Conservation (phyloP, 2,113 vertebrate species). For the Sterna hirundo region DNA sequence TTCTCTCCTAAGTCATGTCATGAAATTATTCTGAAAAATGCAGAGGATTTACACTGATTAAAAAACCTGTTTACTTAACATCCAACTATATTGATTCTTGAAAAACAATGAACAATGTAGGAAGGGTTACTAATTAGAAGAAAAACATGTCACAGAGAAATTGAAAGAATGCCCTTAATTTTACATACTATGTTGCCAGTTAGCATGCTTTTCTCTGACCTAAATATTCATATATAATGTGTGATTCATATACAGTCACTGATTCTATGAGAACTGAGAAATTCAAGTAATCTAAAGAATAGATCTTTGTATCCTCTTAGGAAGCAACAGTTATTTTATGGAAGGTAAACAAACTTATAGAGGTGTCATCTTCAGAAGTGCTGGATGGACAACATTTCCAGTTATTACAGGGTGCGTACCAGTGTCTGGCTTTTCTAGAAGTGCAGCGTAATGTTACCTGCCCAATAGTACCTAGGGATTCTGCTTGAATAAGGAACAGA, state of each 20-base stretch:
- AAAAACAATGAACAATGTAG: background rate
- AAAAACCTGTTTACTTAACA: background rate
- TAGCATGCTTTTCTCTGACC: background rate
- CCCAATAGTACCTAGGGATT: background rate
- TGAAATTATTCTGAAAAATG: background rate
- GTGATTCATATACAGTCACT: background rate
- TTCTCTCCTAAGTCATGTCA: background rate
- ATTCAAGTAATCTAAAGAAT: background rate
- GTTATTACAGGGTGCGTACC: background rate
- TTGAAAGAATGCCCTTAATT: background rate
- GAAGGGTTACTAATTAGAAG: background rate
- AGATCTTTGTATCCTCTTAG: background rate
- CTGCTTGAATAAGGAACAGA: background rate
- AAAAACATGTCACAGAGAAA: background rate
- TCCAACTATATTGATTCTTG: background rate
- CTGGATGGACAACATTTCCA: background rate
- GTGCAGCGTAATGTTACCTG: background rate
- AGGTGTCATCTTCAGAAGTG: background rate
- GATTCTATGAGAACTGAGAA: background rate
- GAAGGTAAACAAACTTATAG: background rate
- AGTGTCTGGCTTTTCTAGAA: background rate
- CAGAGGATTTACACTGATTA: background rate
- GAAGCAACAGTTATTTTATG: background rate
- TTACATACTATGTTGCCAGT: background rate
- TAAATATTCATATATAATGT: background rate